Evolutionary conservation across 2,113 vertebrate genomes (phyloP).

Genomic region (Otus sunia): DNA sequence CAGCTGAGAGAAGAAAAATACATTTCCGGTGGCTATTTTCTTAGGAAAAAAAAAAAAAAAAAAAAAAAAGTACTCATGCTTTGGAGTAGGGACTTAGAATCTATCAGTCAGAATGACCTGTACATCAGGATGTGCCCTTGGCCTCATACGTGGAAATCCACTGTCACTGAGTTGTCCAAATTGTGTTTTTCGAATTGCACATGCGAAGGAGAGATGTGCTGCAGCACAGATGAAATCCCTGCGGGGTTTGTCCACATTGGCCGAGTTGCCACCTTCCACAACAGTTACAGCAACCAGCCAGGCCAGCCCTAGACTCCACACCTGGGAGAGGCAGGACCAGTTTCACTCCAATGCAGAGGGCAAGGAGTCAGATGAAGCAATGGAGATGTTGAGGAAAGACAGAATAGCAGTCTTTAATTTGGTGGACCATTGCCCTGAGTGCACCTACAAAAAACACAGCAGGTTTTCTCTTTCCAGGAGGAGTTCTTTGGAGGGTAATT

Average conservation of each 20-base stretch:
- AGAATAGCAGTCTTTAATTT: not conserved
- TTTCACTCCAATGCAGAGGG: not conserved
- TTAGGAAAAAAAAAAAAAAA: not conserved
- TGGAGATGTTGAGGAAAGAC: not conserved
- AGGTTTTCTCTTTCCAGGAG: not conserved
- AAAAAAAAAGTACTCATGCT: not conserved
- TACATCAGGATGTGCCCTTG: not conserved
- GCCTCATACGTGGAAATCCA: not conserved
- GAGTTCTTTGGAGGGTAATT: not conserved
- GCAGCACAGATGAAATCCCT: not conserved
- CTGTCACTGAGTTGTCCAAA: not conserved
- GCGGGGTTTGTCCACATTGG: accelerated
- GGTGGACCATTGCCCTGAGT: not conserved
- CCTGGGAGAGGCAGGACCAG: not conserved
- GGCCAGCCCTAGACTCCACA: not conserved
- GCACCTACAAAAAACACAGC: not conserved
- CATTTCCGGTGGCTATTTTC: not conserved
- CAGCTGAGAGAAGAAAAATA: not conserved
- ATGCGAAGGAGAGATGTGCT: not conserved
- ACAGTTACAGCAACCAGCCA: not conserved
- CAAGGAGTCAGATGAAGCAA: not conserved
- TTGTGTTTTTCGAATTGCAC: not conserved
- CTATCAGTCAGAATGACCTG: not conserved
- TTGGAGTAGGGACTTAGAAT: not conserved
- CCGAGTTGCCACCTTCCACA: not conserved